Base-by-base conservation (phyloP, 2,888 invertebrate species). In the Fissipunctia ypsillon region DNA sequence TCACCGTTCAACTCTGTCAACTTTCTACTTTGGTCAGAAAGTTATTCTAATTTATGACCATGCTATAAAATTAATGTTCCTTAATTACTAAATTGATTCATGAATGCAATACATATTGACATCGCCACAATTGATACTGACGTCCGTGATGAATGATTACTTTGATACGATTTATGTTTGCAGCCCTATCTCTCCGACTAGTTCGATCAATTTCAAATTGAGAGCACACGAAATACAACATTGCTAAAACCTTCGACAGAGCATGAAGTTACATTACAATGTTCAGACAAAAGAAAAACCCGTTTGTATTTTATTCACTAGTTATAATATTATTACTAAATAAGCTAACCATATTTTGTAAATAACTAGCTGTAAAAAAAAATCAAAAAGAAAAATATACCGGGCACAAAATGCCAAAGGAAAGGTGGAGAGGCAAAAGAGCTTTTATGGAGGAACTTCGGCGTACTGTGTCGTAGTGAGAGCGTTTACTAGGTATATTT, bases 381-480 rank as follows among this genome's bases (percentile, higher is more conserved):
- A 84, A 57, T 79, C 72, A 66, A 88, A 89, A 90, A 86, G 73
- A 80, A 90, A 89, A 88, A 89, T 88, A 86, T 87, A 88, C 85
- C 85, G 80, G 56, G 79, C 91, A 90, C 90, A 91, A 92, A 94
- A 94, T 92, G 91, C 90, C 92, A 95, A 95, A 95, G 93, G 93
- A 91, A 94, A 94, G 94, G 94, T 95, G 92, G 90, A 94, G 92
- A 92, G 92, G 91, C 91, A 92, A 93, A 92, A 95, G 94, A 93
- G 94, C 93, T 95, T 95, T 95, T 95, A 94, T 94, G 90, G 92
- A 92, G 90, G 92, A 95, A 95, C 91, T 95, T 95, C 86, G 90
- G 91, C 92, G 92, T 93, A 89, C 93, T 88, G 91, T 92, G 93
- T 93, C 93, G 93, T 88, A 90, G 90, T 90, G 90, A 90, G 88